Evolutionary conservation across 2,888 invertebrate genomes (phyloP), one percentile per base, ranked within the genome.

Genomic region (Hypolimnas misippus): DNA sequence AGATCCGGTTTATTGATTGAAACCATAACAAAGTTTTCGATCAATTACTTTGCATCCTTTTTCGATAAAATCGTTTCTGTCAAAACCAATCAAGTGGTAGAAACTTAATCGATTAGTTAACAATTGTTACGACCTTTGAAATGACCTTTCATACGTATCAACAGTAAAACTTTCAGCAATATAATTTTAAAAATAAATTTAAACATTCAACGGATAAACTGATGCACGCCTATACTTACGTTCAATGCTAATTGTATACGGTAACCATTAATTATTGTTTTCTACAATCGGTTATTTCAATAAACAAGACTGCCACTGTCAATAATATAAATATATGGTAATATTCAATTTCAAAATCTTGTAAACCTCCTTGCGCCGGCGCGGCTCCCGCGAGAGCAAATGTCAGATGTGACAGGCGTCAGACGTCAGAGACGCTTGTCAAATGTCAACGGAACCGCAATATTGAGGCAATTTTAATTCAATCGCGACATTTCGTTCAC

Each of bases 391-490:
- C 25, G 33, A 53, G 53, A 38, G 21, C 25, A 17, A 49, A 49
- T 71, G 75, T 61, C 58, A 59, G 51, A 76, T 54, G 35, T 53
- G 65, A 55, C 66, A 67, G 70, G 68, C 76, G 87, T 85, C 88
- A 86, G 78, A 66, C 78, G 86, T 89, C 89, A 83, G 86, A 78
- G 79, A 86, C 88, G 90, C 86, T 81, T 89, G 89, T 91, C 91
- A 92, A 85, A 84, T 80, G 86, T 83, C 84, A 83, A 78, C 84
- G 69, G 77, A 87, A 82, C 82, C 80, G 81, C 83, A 82, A 81
- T 82, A 86, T 86, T 84, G 81, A 81, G 81, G 84, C 78, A 85
- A 87, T 86, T 90, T 90, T 87, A 87, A 89, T 91, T 91, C 85
- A 89, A 89, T 87, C 82, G 76, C 81, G 80, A 84, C 85, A 83